These are phyloP conservation scores for Halcyon smyrnensis DNA, from an alignment of 2,797 vertebrate genomes.

Conservation along the genomic window DNA sequence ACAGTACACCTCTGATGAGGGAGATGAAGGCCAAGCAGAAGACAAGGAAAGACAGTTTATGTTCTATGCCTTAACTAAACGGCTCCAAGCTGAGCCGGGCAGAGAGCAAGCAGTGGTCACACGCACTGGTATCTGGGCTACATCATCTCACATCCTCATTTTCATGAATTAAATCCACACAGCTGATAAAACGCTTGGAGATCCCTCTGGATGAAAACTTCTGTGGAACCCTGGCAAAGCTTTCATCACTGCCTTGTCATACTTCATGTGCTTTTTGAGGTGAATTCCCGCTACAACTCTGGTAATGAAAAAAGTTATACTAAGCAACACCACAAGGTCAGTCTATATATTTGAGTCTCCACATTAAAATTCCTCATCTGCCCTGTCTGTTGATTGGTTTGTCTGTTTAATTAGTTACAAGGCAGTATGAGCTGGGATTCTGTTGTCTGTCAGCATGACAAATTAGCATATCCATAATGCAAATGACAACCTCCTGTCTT, in stretches of 20 bases:
- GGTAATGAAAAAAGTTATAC: conserved; percentile 4
- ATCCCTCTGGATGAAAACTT: not conserved
- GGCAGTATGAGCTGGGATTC: not conserved
- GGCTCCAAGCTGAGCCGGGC: not conserved
- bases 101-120: not conserved
- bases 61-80: not conserved
- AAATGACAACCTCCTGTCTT: not conserved
- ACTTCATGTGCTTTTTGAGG: not conserved
- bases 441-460: conserved; percentile 10
- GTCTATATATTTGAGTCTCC: not conserved
- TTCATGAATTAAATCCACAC: not conserved
- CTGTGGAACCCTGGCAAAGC: not conserved
- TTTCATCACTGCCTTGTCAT: not conserved
- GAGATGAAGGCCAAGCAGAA: not conserved
- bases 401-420: conserved; percentile 30
- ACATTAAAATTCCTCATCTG: conserved; percentile 21
- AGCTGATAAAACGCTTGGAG: not conserved
- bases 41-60: not conserved
- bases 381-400: conserved; percentile 26
- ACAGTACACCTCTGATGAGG: not conserved
- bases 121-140: not conserved
- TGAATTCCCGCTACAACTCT: not conserved
- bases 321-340: not conserved
- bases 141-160: not conserved
- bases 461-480: conserved; percentile 21